phyloP scores from a whole-genome alignment of 64 coral and sea anemone species.

The Actinia equina region DNA sequence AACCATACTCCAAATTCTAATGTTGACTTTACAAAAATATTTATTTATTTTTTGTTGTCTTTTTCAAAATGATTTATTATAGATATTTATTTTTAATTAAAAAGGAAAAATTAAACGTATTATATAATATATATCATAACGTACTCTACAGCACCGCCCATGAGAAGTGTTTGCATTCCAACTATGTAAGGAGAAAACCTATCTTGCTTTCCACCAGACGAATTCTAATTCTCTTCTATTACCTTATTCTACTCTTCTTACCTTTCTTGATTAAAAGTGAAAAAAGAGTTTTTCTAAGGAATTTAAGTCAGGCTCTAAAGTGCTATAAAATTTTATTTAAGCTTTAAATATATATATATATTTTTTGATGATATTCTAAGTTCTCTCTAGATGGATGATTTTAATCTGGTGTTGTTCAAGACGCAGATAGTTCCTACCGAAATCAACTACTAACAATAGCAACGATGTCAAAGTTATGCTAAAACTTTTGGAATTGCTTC shows the following conservation, averaged over 20 bases:
- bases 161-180: conserved; percentile 13
- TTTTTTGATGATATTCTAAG: background rate
- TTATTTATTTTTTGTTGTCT: too few species aligned
- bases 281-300: background rate
- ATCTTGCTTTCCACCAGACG: background rate
- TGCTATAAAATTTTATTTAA: background rate
- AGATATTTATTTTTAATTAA: too few species aligned
- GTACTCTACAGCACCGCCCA: background rate
- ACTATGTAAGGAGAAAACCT: background rate
- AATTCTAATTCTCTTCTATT: background rate
- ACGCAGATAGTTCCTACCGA: background rate
- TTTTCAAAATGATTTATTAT: too few species aligned
- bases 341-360: background rate
- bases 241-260: background rate
- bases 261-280: background rate
- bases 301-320: background rate
- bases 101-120: background rate
- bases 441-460: conserved; percentile 5
- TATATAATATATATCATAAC: too few species aligned
- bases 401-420: background rate
- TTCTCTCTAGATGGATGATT: background rate
- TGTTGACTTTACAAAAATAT: background rate
- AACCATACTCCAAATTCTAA: background rate
- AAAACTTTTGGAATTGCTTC: background rate
- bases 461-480: background rate